These are phyloP conservation scores for Cydia pomonella DNA, from an alignment of 1,140 invertebrate genomes.

Conservation along the genomic window DNA sequence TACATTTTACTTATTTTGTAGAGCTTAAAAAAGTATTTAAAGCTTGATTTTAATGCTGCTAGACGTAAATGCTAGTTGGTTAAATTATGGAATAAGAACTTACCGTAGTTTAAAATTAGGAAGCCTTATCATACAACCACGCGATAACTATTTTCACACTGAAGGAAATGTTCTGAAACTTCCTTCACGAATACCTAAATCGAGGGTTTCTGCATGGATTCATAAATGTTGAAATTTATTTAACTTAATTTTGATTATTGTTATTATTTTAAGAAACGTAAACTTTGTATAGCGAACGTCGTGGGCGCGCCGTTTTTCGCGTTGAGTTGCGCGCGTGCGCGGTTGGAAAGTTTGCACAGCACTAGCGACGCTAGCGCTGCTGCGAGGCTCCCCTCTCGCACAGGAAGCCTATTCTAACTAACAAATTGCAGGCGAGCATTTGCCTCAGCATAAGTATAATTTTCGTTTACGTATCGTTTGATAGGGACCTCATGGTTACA, in stretches of 20 bases:
- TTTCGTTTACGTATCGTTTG: background rate
- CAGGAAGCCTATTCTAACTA: background rate
- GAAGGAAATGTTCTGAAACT: conserved; percentile 26
- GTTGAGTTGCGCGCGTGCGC: conserved; percentile 1
- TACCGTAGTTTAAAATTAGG: conserved; percentile 48
- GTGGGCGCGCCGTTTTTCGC: conserved; percentile 1
- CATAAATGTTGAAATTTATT: background rate
- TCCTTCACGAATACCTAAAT: background rate
- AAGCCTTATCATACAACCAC: conserved; percentile 49
- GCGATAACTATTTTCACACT: conserved; percentile 16
- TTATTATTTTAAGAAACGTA: background rate
- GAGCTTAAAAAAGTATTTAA: background rate
- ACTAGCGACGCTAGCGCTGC: conserved; percentile 11
- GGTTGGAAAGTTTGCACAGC: conserved; percentile 24
- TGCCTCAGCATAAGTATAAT: background rate
- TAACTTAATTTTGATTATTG: background rate
- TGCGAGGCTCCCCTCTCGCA: conserved; percentile 24
- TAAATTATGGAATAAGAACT: conserved; percentile 34
- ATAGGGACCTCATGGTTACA: background rate
- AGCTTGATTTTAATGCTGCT: no score
- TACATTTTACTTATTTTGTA: background rate
- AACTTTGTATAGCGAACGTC: conserved; percentile 2
- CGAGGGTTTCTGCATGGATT: background rate
- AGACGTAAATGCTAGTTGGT: background rate
- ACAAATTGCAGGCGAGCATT: background rate